Percentiles rank a stretch among this genome's conserved stretches.
These are phyloP conservation scores for Episyrphus balteatus DNA, from an alignment of 1,140 invertebrate genomes.

Conservation along the genomic window DNA sequence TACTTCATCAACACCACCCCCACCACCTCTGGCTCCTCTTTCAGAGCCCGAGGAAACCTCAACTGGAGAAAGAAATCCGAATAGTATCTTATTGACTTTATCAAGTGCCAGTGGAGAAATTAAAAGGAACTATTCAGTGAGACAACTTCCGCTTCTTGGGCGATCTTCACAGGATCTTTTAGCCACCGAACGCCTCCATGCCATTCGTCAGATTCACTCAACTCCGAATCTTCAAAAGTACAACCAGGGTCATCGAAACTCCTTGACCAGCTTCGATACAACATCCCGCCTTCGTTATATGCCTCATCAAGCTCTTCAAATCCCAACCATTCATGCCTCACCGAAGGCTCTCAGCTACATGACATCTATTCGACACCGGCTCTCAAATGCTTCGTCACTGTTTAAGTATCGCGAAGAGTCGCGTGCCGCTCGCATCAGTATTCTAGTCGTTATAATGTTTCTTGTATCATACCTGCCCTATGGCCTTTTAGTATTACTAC, in stretches of 20 bases:
- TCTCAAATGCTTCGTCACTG: slow-evolving; percentile 72
- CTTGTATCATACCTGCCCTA: slow-evolving; percentile 59
- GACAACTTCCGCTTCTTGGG: slow-evolving; percentile 24
- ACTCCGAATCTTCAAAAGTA: slow-evolving; percentile 33
- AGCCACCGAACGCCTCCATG: slow-evolving; percentile 18
- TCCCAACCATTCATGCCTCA: slow-evolving; percentile 30
- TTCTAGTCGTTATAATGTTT: slow-evolving; percentile 57
- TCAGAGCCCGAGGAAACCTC: slow-evolving; percentile 5
- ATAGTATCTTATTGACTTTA: slow-evolving; percentile 24
- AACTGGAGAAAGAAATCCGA: slow-evolving; percentile 20
- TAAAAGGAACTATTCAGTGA: slow-evolving; percentile 30
- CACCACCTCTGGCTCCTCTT: slow-evolving; percentile 10
- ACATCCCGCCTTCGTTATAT: neutral
- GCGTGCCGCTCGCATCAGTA: slow-evolving; percentile 65
- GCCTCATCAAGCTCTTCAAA: slow-evolving; percentile 23
- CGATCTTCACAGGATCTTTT: slow-evolving; percentile 26
- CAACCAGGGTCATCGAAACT: slow-evolving; percentile 17
- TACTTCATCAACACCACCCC: neutral
- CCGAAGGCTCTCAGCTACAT: slow-evolving; percentile 44
- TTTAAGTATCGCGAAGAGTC: slow-evolving; percentile 73
- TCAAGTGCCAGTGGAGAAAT: slow-evolving; percentile 30
- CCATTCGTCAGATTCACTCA: slow-evolving; percentile 33
- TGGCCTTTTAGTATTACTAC: slow-evolving; percentile 42
- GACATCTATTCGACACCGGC: slow-evolving; percentile 57
- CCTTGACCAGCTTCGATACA: slow-evolving; percentile 12